Evolutionary conservation across 1,140 invertebrate species (phyloP).

Genomic region (Zaprionus taronus): DNA sequence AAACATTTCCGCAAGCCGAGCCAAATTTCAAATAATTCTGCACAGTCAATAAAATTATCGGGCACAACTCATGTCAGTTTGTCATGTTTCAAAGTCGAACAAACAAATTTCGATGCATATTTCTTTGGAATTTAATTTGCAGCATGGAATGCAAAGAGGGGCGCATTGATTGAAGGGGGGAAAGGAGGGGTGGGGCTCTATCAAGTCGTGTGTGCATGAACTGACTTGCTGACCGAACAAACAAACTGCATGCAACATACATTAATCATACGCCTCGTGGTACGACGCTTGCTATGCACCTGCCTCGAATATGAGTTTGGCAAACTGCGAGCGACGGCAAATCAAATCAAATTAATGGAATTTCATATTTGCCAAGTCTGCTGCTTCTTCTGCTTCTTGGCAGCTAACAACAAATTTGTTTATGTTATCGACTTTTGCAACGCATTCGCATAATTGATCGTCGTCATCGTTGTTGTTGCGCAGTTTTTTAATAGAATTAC

Average conservation of each 20-base stretch:
- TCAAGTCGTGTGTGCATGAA: neutral
- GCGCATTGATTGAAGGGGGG: neutral
- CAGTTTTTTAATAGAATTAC: conserved; percentile 74
- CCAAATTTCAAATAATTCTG: neutral
- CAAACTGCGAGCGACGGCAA: conserved; percentile 22
- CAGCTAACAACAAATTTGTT: conserved; percentile 55
- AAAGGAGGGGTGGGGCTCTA: neutral
- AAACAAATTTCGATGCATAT: neutral
- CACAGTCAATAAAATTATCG: neutral
- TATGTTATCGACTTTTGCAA: conserved; percentile 60
- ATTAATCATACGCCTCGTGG: conserved; percentile 69
- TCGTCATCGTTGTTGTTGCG: conserved; percentile 24
- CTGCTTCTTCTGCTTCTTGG: neutral
- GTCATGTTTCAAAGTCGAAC: neutral
- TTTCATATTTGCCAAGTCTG: conserved; percentile 64
- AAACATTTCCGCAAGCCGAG: no score
- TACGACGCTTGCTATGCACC: conserved; percentile 20
- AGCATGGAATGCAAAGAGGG: no score
- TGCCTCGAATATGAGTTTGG: conserved; percentile 15
- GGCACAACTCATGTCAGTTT: neutral
- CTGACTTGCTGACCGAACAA: conserved; percentile 7
- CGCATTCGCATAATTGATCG: conserved; percentile 27
- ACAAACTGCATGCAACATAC: conserved; percentile 38
- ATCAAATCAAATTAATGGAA: conserved; percentile 74
- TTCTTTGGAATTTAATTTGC: neutral